Percentiles rank a stretch among this genome's conserved stretches.
Evolutionary conservation across 2,888 invertebrate genomes (phyloP).

Genomic region (Clanis bilineata): DNA sequence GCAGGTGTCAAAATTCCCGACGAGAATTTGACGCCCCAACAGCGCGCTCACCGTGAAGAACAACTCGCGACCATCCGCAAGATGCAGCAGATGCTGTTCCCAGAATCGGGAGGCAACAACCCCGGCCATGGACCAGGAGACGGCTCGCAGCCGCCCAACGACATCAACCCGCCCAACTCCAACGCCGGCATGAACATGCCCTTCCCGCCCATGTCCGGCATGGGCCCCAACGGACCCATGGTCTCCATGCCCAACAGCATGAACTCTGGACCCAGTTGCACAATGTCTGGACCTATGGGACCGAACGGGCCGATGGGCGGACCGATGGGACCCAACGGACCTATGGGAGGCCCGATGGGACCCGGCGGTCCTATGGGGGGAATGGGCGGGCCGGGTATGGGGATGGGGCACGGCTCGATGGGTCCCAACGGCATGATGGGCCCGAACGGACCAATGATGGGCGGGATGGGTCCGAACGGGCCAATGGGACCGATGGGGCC

Average conservation of each 20-base stretch:
- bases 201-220: constrained; percentile 66
- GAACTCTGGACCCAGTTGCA: constrained; percentile 74
- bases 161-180: constrained; percentile 69
- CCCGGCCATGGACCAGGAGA: constrained; percentile 59
- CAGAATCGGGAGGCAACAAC: constrained; percentile 84
- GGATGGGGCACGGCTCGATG: constrained; percentile 51
- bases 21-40: constrained; percentile 97
- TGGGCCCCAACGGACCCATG: constrained; percentile 72
- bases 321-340: constrained; percentile 55
- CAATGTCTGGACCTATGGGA: constrained; percentile 73
- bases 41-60: constrained; percentile 96
- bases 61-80: constrained; percentile 94
- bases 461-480: constrained; percentile 70
- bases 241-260: constrained; percentile 73
- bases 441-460: constrained; percentile 73
- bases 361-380: constrained; percentile 66
- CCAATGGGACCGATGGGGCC: constrained; percentile 80
- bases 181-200: constrained; percentile 68
- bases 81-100: constrained; percentile 96
- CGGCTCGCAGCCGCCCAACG: constrained; percentile 58
- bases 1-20: constrained; percentile 94
- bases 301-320: constrained; percentile 56
- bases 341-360: constrained; percentile 63
- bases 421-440: constrained; percentile 73
- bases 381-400: constrained; percentile 55